phyloP scores from a whole-genome alignment of 2,113 vertebrate genomes.

The Corythornis vintsioides region DNA sequence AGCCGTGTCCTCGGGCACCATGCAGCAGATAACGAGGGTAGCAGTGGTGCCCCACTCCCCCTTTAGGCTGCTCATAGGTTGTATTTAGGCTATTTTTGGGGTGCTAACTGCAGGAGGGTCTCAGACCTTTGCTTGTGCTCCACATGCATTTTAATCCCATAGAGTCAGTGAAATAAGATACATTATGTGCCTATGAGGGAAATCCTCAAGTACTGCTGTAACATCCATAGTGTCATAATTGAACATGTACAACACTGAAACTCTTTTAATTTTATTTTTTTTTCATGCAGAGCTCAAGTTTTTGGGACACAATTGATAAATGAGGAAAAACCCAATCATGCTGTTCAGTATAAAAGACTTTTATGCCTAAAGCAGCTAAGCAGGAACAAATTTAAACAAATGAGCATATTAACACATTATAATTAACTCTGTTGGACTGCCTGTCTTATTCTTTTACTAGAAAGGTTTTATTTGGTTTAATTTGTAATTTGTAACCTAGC shows the following conservation, averaged over 20 bases:
- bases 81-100: neutral
- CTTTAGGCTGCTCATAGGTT: neutral
- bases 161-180: neutral
- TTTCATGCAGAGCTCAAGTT: neutral
- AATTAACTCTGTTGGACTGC: neutral
- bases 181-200: neutral
- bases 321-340: neutral
- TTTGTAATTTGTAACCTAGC: neutral
- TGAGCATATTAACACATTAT: neutral
- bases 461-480: neutral
- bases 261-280: neutral
- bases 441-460: neutral
- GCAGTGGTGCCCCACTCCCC: neutral
- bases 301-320: neutral
- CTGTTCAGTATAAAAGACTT: neutral
- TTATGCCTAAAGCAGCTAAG: neutral
- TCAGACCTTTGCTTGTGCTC: neutral
- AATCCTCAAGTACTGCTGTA: neutral
- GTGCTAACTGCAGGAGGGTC: neutral
- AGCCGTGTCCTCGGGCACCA: accelerated
- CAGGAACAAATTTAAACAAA: neutral
- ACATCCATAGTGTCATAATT: neutral
- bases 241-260: neutral
- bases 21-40: neutral
- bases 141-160: accelerated